Percentiles rank a stretch among this genome's conserved stretches.
phyloP scores from a whole-genome alignment of 2,888 invertebrate species.

The Hoplodrina blanda region DNA sequence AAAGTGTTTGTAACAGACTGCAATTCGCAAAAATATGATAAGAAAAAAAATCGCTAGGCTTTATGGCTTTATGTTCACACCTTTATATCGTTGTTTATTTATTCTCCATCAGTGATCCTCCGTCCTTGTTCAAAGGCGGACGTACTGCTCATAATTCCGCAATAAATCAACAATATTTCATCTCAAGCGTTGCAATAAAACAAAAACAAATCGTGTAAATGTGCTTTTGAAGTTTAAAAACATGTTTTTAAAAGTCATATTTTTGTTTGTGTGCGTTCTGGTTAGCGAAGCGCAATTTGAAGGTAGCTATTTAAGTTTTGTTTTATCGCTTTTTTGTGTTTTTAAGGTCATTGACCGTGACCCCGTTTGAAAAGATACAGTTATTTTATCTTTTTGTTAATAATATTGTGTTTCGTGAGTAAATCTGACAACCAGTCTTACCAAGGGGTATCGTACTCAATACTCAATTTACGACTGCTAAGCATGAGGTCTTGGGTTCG shows the following conservation, averaged over 20 bases:
- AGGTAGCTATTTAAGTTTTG: constrained; percentile 9
- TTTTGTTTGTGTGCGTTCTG: constrained; percentile 15
- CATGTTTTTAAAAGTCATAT: constrained; percentile 23
- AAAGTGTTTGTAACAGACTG: no score
- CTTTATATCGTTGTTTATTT: constrained; percentile 6
- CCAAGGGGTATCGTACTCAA: no score
- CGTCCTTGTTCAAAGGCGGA: neutral
- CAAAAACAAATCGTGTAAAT: neutral
- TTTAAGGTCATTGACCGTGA: constrained; percentile 1
- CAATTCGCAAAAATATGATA: no score
- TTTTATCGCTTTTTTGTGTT: neutral
- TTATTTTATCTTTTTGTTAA: no score
- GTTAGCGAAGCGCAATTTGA: constrained; percentile 27
- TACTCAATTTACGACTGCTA: no score
- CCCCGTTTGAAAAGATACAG: neutral
- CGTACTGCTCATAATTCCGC: neutral
- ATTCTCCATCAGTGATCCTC: constrained; percentile 5
- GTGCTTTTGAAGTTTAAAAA: neutral
- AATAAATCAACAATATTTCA: neutral
- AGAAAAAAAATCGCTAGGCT: neutral
- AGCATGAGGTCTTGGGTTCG: no score
- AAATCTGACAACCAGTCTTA: no score
- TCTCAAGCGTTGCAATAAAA: neutral
- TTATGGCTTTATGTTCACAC: neutral
- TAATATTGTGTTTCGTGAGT: no score